phyloP scores from a whole-genome alignment of 2,113 vertebrate species.

The human (Homo sapiens) region GRCh38 chr17:74191501-74192000 shows the following conservation, averaged over 20 bases:
- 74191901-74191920: too few relatives aligned
- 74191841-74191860: too few relatives aligned
- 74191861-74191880: too few relatives aligned
- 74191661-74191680: not conserved
- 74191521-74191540: not conserved
- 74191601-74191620: not conserved
- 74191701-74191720: not conserved
- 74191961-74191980: too few relatives aligned
- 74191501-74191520: not conserved
- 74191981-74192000: too few relatives aligned
- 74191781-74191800: fast-evolving
- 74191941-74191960: too few relatives aligned
- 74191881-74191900: too few relatives aligned
- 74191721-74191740: not conserved
- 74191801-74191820: not conserved
- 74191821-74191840: too few relatives aligned
- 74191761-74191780: fast-evolving
- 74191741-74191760: not conserved
- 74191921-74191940: too few relatives aligned
- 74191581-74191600: fast-evolving
- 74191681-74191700: not conserved
- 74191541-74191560: not conserved
- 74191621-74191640: not conserved
- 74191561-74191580: not conserved
- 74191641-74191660: fast-evolving